Evolutionary conservation across 1,140 invertebrate species (phyloP).

Genomic region (Whitmania pigra): DNA sequence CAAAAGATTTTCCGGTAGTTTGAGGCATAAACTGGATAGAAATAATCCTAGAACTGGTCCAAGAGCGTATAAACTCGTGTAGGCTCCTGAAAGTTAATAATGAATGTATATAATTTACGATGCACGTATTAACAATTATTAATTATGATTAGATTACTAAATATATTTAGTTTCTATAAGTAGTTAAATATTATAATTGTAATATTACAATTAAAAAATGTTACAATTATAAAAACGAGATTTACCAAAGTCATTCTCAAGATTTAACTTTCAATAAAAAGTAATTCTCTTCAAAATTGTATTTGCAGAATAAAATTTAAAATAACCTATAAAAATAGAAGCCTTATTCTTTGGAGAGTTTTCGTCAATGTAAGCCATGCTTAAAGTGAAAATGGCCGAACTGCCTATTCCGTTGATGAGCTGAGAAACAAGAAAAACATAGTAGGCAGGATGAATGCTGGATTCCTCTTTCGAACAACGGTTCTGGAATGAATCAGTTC

Average conservation of each 20-base stretch:
- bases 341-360: slow-evolving; percentile 24
- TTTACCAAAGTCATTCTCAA: background rate
- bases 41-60: slow-evolving; percentile 14
- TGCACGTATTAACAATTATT: too few species aligned
- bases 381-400: slow-evolving; percentile 22
- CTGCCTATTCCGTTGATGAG: slow-evolving; percentile 19
- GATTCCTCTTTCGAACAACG: background rate
- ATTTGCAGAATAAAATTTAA: background rate
- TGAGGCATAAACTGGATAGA: slow-evolving; percentile 16
- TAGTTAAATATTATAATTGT: too few species aligned
- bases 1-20: slow-evolving; percentile 22
- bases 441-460: slow-evolving; percentile 17
- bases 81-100: background rate
- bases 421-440: slow-evolving; percentile 14
- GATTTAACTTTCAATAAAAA: background rate
- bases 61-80: slow-evolving; percentile 11
- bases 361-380: slow-evolving; percentile 28
- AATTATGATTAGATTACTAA: too few species aligned
- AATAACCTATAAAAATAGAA: slow-evolving; percentile 27
- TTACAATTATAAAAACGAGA: too few species aligned
- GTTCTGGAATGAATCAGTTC: background rate
- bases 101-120: too few species aligned
- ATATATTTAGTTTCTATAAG: too few species aligned
- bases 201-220: too few species aligned
- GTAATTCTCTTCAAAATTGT: too few species aligned